Evolutionary conservation across 2,797 vertebrate genomes (phyloP).

Genomic region (Liparis tanakae): DNA sequence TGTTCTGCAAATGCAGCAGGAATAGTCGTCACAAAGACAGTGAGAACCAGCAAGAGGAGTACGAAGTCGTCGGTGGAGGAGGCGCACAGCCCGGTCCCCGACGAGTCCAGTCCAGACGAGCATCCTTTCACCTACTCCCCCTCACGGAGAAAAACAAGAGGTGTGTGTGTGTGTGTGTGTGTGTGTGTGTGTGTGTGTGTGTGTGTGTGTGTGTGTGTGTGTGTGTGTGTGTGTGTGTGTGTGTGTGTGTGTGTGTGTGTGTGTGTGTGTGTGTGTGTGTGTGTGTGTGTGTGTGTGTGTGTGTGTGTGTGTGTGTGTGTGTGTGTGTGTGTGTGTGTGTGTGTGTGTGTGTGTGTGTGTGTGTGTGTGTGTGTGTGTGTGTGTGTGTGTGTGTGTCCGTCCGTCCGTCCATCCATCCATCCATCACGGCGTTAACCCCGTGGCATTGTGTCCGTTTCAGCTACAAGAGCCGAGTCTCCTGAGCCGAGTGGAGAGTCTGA

Average conservation of each 20-base stretch:
- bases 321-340: neutral
- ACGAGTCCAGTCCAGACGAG: conserved; percentile 56
- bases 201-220: neutral
- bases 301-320: neutral
- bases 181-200: neutral
- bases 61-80: conserved; percentile 39
- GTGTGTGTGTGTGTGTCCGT: neutral
- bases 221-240: neutral
- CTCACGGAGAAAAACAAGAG: conserved; percentile 77
- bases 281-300: neutral
- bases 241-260: neutral
- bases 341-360: neutral
- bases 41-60: conserved; percentile 62
- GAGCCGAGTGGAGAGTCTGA: conserved; percentile 68
- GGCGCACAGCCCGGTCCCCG: conserved; percentile 25
- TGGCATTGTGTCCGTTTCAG: conserved; percentile 72
- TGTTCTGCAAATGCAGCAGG: conserved; percentile 33
- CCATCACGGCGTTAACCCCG: neutral
- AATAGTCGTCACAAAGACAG: conserved; percentile 52
- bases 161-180: too few relatives aligned
- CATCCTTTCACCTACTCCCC: conserved; percentile 85
- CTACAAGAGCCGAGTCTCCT: conserved; percentile 70
- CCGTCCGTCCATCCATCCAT: neutral
- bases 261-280: neutral
- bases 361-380: neutral